These are phyloP conservation scores for Merluccius polli DNA, from an alignment of 2,797 vertebrate species.

Conservation along the genomic window DNA sequence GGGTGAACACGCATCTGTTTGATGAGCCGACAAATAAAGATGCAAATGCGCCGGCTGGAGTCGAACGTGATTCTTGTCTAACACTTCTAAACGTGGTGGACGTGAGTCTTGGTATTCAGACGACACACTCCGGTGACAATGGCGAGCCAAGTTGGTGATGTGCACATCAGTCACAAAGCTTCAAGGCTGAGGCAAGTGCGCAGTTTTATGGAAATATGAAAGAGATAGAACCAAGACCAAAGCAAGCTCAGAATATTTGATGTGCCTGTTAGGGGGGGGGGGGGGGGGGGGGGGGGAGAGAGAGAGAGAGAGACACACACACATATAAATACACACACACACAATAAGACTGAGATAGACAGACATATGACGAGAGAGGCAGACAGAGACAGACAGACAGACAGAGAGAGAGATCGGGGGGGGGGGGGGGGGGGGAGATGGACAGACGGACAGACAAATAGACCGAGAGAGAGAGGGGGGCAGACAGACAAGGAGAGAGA, in stretches of 20 bases:
- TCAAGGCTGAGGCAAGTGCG: conserved; percentile 54
- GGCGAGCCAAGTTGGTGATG: conserved; percentile 53
- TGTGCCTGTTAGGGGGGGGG: conserved; percentile 21
- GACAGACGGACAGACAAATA: too few relatives aligned
- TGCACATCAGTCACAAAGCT: conserved; percentile 57
- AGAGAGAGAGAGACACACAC: conserved; percentile 1
- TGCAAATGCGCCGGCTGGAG: conserved; percentile 31
- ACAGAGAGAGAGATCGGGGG: conserved; percentile 18
- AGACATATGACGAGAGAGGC: conserved; percentile 14
- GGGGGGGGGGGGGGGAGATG: not conserved
- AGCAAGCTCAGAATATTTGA: conserved; percentile 71
- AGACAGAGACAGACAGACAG: not conserved
- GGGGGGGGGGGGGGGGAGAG: conserved; percentile 26
- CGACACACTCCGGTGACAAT: conserved; percentile 35
- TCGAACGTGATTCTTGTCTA: conserved; percentile 28
- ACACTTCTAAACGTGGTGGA: conserved; percentile 26
- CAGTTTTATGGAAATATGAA: conserved; percentile 67
- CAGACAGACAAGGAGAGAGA: conserved; percentile 16
- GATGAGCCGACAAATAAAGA: conserved; percentile 45
- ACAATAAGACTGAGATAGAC: conserved; percentile 13
- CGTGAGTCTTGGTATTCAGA: conserved; percentile 39
- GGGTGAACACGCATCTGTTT: conserved; percentile 17
- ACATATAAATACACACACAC: too few relatives aligned
- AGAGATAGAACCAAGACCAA: conserved; percentile 68
- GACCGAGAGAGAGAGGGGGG: conserved; percentile 4